A percentile compares a stretch with the other conserved stretches of the same genome.
phyloP scores from a whole-genome alignment of 2,888 invertebrate genomes.

The Galeopsomyia nigrocyanea region DNA sequence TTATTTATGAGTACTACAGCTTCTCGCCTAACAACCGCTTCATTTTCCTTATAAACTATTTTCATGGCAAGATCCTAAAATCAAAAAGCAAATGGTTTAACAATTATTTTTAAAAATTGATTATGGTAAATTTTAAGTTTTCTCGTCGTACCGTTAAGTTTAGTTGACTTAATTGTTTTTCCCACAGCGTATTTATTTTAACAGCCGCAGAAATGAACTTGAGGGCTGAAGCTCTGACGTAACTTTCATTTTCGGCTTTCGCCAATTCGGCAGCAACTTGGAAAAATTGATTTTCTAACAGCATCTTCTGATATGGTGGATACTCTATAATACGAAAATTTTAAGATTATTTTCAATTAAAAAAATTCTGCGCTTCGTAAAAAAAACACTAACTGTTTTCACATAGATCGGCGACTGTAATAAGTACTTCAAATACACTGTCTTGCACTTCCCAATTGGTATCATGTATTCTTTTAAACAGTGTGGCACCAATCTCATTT shows the following conservation, averaged over 20 bases:
- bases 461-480: conserved; percentile 80
- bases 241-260: conserved; percentile 79
- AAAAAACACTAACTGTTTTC: conserved; percentile 75
- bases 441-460: conserved; percentile 85
- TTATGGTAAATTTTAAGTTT: background rate
- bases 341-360: background rate
- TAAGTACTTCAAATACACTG: conserved; percentile 80
- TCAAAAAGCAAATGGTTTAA: background rate
- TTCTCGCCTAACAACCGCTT: conserved; percentile 84
- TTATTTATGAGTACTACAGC: conserved; percentile 77
- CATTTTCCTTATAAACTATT: conserved; percentile 77
- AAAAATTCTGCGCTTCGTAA: background rate
- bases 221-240: conserved; percentile 83
- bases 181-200: conserved; percentile 78
- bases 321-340: conserved; percentile 74
- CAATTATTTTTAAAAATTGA: too few species aligned
- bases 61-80: conserved; percentile 68
- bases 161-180: conserved; percentile 72
- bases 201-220: conserved; percentile 79
- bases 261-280: conserved; percentile 77
- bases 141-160: conserved; percentile 74
- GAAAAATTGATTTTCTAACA: conserved; percentile 77
- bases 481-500: conserved; percentile 76
- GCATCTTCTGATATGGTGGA: conserved; percentile 81
- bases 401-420: conserved; percentile 79